phyloP scores from a whole-genome alignment of 37 sponge, comb jelly and placozoan species.

The Geodia barretti region DNA sequence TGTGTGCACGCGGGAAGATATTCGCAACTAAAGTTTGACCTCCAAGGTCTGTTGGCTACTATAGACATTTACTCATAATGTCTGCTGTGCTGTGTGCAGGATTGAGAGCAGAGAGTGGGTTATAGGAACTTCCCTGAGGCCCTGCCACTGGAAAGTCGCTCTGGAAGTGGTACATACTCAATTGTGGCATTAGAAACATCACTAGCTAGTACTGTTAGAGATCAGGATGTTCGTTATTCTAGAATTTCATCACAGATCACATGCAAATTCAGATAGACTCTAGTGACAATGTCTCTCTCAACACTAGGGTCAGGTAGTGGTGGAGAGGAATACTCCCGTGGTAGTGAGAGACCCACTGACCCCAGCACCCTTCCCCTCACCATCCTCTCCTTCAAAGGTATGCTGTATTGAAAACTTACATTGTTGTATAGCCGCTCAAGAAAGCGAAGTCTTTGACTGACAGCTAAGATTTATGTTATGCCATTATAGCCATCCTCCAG shows the following conservation, averaged over 20 bases:
- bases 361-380: conserved; percentile 3
- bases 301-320: not conserved
- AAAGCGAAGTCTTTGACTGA: too few species aligned
- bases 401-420: too few species aligned
- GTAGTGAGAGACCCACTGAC: not conserved
- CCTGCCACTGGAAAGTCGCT: conserved; percentile 63
- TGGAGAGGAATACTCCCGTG: not conserved
- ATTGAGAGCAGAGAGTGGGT: conserved; percentile 46
- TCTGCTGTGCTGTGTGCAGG: too few species aligned
- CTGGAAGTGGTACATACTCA: conserved; percentile 58
- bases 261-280: too few species aligned
- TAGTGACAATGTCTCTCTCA: too few species aligned
- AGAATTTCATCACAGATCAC: too few species aligned
- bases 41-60: conserved; percentile 29
- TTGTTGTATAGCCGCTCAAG: too few species aligned
- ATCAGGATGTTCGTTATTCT: too few species aligned
- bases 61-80: not conserved
- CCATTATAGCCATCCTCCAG: not conserved
- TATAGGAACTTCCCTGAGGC: conserved; percentile 72
- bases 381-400: too few species aligned
- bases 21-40: conserved; percentile 47
- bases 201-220: too few species aligned
- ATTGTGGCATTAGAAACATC: not conserved
- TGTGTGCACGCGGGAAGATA: conserved; percentile 24
- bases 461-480: too few species aligned